Evolutionary conservation across 2,888 invertebrate genomes (phyloP).

Genomic region (Agrotis ipsilon): DNA sequence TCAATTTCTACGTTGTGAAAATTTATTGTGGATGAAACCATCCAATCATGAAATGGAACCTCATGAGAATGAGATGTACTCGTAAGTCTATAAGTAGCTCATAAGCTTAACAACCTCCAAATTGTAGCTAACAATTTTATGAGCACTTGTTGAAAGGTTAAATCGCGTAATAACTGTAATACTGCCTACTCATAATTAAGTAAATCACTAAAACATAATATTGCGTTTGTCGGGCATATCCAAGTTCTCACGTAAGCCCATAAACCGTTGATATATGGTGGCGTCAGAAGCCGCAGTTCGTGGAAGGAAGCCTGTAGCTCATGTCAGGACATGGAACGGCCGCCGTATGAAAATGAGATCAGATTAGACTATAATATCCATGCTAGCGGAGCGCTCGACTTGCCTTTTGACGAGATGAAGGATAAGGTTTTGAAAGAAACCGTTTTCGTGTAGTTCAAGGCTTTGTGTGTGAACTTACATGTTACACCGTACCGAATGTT

Average conservation of each 20-base stretch:
- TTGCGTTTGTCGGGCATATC: conserved; percentile 47
- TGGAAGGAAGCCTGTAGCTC: conserved; percentile 67
- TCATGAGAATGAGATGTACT: not conserved
- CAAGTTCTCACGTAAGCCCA: conserved; percentile 69
- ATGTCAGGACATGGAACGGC: conserved; percentile 53
- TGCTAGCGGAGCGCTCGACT: conserved; percentile 28
- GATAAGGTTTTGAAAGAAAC: conserved; percentile 55
- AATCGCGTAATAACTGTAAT: conserved; percentile 40
- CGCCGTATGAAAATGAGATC: conserved; percentile 69
- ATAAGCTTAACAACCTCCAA: not conserved
- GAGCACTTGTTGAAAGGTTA: conserved; percentile 25
- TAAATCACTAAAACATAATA: conserved; percentile 41
- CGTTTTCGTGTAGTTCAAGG: conserved; percentile 37
- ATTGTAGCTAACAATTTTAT: conserved; percentile 11
- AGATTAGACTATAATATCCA: conserved; percentile 56
- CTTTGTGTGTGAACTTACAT: conserved; percentile 27
- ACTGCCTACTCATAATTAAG: conserved; percentile 36
- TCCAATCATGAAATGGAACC: not conserved
- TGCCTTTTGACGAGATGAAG: conserved; percentile 44
- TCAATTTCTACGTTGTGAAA: too few species aligned
- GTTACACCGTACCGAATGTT: not conserved
- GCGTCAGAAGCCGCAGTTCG: conserved; percentile 67
- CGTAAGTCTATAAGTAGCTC: not conserved
- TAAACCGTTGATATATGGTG: conserved; percentile 64
- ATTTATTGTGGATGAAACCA: not conserved